Conservation (phyloP, 2,797 vertebrate species). For the Hapalemur alaotrensis region DNA sequence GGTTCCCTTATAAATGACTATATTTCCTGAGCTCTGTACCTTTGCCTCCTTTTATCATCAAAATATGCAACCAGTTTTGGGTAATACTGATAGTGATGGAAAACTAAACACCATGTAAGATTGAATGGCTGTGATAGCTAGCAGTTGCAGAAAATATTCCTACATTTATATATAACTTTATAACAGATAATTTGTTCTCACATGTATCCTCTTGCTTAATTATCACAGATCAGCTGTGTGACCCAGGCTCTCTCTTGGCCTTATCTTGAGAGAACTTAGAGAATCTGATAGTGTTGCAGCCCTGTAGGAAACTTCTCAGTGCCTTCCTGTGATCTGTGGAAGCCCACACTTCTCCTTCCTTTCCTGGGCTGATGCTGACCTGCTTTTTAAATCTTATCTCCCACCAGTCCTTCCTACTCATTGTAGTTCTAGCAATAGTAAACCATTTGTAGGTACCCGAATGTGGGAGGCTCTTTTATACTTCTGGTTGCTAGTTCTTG, state of each 20-base stretch:
- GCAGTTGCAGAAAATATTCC: background rate
- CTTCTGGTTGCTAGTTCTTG: background rate
- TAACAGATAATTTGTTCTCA: background rate
- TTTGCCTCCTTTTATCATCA: background rate
- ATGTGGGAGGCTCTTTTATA: background rate
- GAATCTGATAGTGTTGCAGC: background rate
- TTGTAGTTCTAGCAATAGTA: background rate
- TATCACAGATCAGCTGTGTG: background rate
- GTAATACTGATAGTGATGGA: background rate
- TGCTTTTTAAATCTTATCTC: slow-evolving; percentile 14
- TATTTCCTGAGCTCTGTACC: background rate
- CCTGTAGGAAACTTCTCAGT: background rate
- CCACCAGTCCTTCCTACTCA: background rate
- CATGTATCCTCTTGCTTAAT: background rate
- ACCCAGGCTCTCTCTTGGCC: background rate
- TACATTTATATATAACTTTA: background rate
- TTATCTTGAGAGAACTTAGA: background rate
- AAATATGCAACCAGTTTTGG: background rate
- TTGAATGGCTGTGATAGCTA: background rate
- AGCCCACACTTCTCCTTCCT: background rate
- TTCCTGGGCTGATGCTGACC: background rate
- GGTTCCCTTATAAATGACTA: background rate
- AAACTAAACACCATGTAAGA: background rate
- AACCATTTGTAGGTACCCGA: background rate
- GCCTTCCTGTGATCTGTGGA: background rate